phyloP scores from a whole-genome alignment of 2,797 vertebrate species.

The Dermochelys coriacea region DNA sequence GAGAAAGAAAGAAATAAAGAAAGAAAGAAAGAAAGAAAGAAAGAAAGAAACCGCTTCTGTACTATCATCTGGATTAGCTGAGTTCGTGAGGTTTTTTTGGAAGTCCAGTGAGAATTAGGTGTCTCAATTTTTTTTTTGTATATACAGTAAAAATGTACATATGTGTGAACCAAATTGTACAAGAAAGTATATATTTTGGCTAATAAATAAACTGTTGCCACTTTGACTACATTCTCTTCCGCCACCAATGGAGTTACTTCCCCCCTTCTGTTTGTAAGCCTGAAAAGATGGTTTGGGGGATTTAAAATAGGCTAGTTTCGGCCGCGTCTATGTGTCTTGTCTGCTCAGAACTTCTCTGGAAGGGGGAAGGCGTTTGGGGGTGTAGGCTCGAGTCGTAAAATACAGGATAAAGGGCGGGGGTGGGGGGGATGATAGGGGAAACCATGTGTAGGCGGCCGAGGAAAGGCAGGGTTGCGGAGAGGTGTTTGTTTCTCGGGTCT shows the following conservation, averaged over 20 bases:
- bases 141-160: slow-evolving; percentile 98
- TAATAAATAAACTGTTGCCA: slow-evolving; percentile 99
- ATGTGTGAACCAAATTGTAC: slow-evolving; percentile 99
- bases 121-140: slow-evolving; percentile 89
- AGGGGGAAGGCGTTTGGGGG: not conserved
- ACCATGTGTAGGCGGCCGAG: not conserved
- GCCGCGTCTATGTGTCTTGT: not conserved
- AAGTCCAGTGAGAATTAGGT: slow-evolving; percentile 92
- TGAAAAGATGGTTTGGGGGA: not conserved
- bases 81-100: slow-evolving; percentile 85
- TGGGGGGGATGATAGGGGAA: not conserved
- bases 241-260: not conserved
- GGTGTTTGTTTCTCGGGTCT: not conserved
- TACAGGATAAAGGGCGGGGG: too few species aligned
- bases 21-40: not conserved
- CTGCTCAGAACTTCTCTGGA: not conserved
- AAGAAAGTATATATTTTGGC: slow-evolving; percentile 99
- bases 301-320: not conserved
- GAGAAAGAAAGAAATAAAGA: slow-evolving; percentile 25
- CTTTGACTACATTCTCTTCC: slow-evolving; percentile 84
- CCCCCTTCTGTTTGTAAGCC: not conserved
- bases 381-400: not conserved
- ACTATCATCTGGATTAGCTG: slow-evolving; percentile 91
- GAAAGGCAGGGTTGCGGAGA: not conserved
- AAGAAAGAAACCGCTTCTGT: slow-evolving; percentile 85